A percentile compares a stretch with the other conserved stretches of the same genome.
Evolutionary conservation across 2,888 invertebrate species (phyloP).

Genomic region (Xestia c-nigrum): DNA sequence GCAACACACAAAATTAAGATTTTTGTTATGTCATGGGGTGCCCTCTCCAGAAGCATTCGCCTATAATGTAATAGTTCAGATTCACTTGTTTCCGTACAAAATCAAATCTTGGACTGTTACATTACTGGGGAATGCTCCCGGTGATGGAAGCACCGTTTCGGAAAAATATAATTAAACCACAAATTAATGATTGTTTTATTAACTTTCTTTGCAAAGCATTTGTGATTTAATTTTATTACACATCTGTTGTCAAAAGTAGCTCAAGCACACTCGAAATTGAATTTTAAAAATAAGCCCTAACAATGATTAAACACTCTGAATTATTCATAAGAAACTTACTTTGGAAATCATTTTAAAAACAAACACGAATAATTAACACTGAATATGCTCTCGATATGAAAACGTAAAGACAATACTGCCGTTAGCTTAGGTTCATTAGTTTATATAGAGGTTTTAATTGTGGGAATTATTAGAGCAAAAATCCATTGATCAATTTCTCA

Average conservation of each 20-base stretch:
- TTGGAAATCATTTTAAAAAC: slow-evolving; percentile 76
- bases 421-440: slow-evolving; percentile 78
- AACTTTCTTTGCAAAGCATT: background rate
- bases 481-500: slow-evolving; percentile 88
- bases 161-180: background rate
- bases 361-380: slow-evolving; percentile 47
- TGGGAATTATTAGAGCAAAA: slow-evolving; percentile 90
- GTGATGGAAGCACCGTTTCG: no score
- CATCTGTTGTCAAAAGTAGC: background rate
- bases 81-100: no score
- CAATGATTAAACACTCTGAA: background rate
- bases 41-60: no score
- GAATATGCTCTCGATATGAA: slow-evolving; percentile 56
- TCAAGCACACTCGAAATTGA: background rate
- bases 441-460: slow-evolving; percentile 88
- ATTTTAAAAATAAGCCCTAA: no score
- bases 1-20: background rate
- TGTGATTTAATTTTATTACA: background rate
- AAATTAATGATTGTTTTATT: background rate
- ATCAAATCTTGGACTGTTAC: no score
- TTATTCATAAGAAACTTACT: slow-evolving; percentile 75
- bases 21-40: background rate
- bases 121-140: no score
- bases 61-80: no score
- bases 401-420: slow-evolving; percentile 72